phyloP scores from a whole-genome alignment of 1,140 invertebrate genomes.

The Bombus cullumanus region DNA sequence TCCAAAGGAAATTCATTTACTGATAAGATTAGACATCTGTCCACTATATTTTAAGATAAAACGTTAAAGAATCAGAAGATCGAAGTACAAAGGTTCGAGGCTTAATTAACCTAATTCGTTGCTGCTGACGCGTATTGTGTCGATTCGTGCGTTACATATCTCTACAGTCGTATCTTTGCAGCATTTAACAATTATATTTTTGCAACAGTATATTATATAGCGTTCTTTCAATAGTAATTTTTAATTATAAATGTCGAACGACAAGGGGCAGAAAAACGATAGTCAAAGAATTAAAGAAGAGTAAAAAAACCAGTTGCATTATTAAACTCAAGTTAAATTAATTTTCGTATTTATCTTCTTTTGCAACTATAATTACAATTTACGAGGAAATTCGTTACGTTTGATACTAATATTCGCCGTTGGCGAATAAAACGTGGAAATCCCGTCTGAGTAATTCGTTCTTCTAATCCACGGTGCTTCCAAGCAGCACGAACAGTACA shows the following conservation, averaged over 20 bases:
- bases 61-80: not conserved
- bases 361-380: not conserved
- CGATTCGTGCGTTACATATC: no score
- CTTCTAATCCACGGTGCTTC: not conserved
- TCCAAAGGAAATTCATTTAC: not conserved
- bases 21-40: not conserved
- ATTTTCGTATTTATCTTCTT: not conserved
- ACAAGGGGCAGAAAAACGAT: no score
- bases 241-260: no score
- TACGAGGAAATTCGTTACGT: not conserved
- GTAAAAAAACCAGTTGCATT: not conserved
- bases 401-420: not conserved
- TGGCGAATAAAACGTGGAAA: not conserved
- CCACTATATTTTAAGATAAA: not conserved
- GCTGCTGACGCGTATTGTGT: not conserved
- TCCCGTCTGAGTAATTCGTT: not conserved
- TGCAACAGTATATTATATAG: no score
- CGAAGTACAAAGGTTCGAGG: not conserved
- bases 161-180: no score
- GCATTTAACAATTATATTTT: no score
- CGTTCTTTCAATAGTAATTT: no score
- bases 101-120: not conserved
- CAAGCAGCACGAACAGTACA: not conserved
- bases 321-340: not conserved
- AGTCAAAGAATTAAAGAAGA: not conserved